A percentile compares a stretch with the other conserved stretches of the same genome.
These are phyloP conservation scores for Dromococcyx pavoninus DNA, from an alignment of 2,797 vertebrate genomes.

Conservation along the genomic window DNA sequence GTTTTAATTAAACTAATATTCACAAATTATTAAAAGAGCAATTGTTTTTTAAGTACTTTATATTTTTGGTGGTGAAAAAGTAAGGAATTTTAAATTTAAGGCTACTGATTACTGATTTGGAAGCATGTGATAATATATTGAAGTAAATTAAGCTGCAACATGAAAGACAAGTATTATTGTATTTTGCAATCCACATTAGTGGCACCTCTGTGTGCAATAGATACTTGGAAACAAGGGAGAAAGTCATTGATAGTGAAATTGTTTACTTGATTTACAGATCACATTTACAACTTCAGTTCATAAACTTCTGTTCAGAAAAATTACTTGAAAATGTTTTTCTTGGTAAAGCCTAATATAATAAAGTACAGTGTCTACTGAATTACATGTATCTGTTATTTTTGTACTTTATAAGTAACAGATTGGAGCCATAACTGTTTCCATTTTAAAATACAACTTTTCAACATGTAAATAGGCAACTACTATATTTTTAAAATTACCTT, in stretches of 20 bases:
- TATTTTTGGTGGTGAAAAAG: neutral
- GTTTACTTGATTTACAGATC: slow-evolving; percentile 13
- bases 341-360: slow-evolving; percentile 8
- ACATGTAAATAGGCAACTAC: neutral
- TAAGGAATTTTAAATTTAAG: neutral
- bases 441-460: neutral
- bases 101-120: neutral
- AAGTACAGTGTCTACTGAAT: neutral
- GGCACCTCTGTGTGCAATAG: neutral
- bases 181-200: neutral
- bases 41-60: neutral
- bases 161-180: neutral
- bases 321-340: slow-evolving; percentile 2
- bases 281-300: slow-evolving; percentile 1
- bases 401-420: neutral
- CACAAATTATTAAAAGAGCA: neutral
- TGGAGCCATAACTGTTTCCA: neutral
- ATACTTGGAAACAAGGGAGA: neutral
- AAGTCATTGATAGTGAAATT: neutral
- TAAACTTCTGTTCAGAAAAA: neutral
- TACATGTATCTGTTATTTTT: slow-evolving; percentile 13
- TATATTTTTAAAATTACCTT: neutral
- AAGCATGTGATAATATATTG: neutral
- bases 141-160: neutral
- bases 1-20: neutral